These are phyloP conservation scores for Pica pica DNA, from an alignment of 2,113 vertebrate species.

Conservation along the genomic window DNA sequence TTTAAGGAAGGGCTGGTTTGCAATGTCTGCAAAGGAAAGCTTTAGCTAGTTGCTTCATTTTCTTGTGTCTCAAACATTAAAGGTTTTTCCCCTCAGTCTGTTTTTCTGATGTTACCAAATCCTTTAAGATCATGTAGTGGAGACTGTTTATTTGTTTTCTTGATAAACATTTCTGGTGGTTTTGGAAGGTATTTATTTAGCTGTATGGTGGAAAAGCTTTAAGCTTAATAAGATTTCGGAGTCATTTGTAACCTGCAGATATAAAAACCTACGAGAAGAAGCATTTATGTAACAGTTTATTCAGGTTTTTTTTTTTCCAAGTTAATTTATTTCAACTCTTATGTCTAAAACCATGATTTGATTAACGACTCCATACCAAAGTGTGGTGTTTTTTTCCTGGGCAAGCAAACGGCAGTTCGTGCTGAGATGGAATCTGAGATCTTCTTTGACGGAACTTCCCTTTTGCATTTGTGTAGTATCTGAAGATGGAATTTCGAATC, in stretches of 20 bases:
- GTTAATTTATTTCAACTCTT: background rate
- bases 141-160: background rate
- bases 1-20: background rate
- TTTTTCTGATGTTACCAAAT: background rate
- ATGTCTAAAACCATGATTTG: background rate
- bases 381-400: background rate
- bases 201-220: background rate
- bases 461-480: background rate
- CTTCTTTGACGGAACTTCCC: background rate
- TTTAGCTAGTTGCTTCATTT: background rate
- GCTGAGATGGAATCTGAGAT: background rate
- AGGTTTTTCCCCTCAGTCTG: background rate
- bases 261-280: background rate
- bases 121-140: background rate
- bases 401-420: background rate
- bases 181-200: background rate
- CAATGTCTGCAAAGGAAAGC: background rate
- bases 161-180: background rate
- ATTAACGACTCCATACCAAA: background rate
- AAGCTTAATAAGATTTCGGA: background rate
- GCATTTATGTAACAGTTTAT: background rate
- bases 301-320: background rate
- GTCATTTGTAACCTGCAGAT: background rate
- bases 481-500: conserved; percentile 83
- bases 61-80: background rate